A percentile compares a stretch with the other conserved stretches of the same genome.
Evolutionary conservation across 2,888 invertebrate species (phyloP).

Genomic region (Sinhomidia bicolor): DNA sequence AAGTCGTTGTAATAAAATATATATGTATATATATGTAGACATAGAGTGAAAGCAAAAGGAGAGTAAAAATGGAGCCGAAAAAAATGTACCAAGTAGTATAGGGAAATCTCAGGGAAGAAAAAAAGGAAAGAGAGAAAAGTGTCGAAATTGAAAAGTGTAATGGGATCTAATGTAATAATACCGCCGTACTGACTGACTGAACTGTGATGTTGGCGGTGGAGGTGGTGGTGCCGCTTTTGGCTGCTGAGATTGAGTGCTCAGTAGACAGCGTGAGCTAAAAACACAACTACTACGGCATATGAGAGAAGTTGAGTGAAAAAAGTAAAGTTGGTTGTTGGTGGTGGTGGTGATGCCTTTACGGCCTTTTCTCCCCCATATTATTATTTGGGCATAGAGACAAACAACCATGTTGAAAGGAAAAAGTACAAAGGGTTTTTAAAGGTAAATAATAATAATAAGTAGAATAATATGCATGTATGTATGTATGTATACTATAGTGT

Average conservation of each 20-base stretch:
- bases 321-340: neutral
- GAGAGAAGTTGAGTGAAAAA: neutral
- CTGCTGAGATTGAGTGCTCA: neutral
- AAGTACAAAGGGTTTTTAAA: neutral
- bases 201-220: too few relatives aligned
- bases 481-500: neutral
- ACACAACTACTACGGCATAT: too few relatives aligned
- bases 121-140: neutral
- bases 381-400: neutral
- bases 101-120: slow-evolving; percentile 10
- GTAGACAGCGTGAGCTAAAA: neutral
- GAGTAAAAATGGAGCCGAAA: neutral
- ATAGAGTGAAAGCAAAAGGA: too few relatives aligned
- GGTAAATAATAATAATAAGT: neutral
- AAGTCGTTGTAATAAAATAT: slow-evolving; percentile 54
- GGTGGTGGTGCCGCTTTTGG: too few relatives aligned
- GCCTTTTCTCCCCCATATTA: neutral
- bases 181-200: neutral
- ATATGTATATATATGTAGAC: too few relatives aligned
- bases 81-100: neutral
- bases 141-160: slow-evolving; percentile 55
- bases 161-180: slow-evolving; percentile 44
- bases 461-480: neutral
- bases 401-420: neutral
- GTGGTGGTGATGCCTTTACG: too few relatives aligned